phyloP scores from a whole-genome alignment of 2,888 invertebrate genomes.

The Meliscaeva auricollis region DNA sequence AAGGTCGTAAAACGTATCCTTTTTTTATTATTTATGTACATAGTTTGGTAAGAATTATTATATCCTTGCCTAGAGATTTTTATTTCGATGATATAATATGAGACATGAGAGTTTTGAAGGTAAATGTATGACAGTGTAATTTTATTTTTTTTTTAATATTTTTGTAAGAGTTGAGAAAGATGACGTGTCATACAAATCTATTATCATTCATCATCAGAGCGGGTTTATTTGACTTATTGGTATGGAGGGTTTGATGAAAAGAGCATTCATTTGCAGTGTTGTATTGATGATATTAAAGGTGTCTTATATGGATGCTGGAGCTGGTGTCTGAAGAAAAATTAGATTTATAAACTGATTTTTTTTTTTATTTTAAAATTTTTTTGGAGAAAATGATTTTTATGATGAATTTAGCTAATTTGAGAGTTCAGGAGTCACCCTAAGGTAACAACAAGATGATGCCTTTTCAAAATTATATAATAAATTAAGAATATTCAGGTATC shows the following conservation, averaged over 20 bases:
- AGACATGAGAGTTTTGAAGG: not conserved
- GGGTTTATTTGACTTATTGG: constrained; percentile 23
- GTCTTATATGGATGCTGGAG: not conserved
- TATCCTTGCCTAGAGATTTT: constrained; percentile 41
- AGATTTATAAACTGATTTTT: too few relatives aligned
- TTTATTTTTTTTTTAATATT: too few relatives aligned
- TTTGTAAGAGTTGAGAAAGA: not conserved
- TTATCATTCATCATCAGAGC: constrained; percentile 27
- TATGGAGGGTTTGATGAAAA: constrained; percentile 19
- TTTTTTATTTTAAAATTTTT: too few relatives aligned
- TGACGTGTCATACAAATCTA: constrained; percentile 21
- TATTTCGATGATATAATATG: constrained; percentile 39
- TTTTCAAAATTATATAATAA: too few relatives aligned
- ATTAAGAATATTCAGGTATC: too few relatives aligned
- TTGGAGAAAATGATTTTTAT: not conserved
- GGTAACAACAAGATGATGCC: too few relatives aligned
- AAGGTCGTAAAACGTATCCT: constrained; percentile 43
- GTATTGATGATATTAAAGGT: not conserved
- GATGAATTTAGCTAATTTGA: too few relatives aligned
- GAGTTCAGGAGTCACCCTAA: too few relatives aligned
- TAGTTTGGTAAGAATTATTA: constrained; percentile 2
- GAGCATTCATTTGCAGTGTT: not conserved
- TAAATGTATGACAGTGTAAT: not conserved
- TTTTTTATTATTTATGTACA: constrained; percentile 22
- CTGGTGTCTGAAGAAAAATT: not conserved